A percentile compares a stretch with the other conserved stretches of the same genome.
These are phyloP conservation scores for Gisinianus flammeolus DNA, from an alignment of 2,888 invertebrate species.

Conservation along the genomic window DNA sequence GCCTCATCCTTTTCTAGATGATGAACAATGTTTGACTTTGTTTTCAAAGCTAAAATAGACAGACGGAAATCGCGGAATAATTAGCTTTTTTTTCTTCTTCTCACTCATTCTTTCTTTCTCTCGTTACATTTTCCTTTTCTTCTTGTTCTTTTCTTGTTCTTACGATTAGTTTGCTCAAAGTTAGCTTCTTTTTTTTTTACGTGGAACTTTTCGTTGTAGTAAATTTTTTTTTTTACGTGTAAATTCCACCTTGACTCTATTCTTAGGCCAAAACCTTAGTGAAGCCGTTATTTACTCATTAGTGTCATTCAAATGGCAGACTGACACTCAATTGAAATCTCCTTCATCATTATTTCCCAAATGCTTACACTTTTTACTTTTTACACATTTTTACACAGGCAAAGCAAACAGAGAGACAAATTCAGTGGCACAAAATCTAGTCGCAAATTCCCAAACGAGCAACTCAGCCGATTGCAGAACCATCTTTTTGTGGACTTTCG, in stretches of 20 bases:
- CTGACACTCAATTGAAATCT: not conserved
- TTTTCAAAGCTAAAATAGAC: conserved; percentile 17
- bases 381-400: not conserved
- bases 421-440: no score
- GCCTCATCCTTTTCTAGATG: not conserved
- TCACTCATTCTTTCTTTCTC: not conserved
- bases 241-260: conserved; percentile 15
- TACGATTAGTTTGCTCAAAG: not conserved
- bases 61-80: conserved; percentile 16
- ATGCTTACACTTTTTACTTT: not conserved
- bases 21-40: conserved; percentile 24
- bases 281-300: conserved; percentile 23
- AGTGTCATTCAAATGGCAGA: conserved; percentile 24
- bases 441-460: no score
- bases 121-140: not conserved
- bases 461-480: no score
- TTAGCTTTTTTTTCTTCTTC: conserved; percentile 1
- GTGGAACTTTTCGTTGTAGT: not conserved
- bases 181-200: not conserved
- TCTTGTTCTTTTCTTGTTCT: not conserved
- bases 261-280: conserved; percentile 9
- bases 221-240: not conserved
- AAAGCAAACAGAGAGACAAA: not conserved
- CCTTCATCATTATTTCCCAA: not conserved
- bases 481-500: no score